phyloP scores from a whole-genome alignment of 2,888 invertebrate genomes.

The Eupithecia pulchellata region DNA sequence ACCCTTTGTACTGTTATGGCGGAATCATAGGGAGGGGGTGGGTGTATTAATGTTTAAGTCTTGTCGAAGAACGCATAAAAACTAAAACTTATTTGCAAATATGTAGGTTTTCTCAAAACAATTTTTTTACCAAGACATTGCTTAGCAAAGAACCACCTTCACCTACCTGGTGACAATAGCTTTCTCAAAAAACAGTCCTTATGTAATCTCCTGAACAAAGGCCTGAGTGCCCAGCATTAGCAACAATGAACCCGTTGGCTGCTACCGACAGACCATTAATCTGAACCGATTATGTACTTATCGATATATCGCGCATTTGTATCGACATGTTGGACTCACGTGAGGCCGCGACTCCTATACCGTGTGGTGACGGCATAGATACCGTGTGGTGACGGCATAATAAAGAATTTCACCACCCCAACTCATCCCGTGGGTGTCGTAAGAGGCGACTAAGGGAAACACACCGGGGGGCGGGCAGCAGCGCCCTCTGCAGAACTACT shows the following conservation, averaged over 20 bases:
- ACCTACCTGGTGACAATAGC: neutral
- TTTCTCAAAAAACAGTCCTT: constrained; percentile 3
- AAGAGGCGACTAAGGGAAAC: too few species aligned
- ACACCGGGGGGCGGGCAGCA: too few species aligned
- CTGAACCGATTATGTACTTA: constrained; percentile 44
- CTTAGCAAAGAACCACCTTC: neutral
- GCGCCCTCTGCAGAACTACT: too few species aligned
- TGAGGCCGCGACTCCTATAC: neutral
- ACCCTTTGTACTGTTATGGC: neutral
- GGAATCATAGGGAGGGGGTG: too few species aligned
- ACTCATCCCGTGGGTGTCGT: too few species aligned
- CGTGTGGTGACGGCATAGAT: too few species aligned
- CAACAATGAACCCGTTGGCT: constrained; percentile 35
- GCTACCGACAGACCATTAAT: constrained; percentile 46
- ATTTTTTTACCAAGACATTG: neutral
- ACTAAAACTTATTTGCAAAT: neutral
- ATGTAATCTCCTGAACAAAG: constrained; percentile 5
- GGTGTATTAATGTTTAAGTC: too few species aligned
- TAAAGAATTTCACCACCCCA: too few species aligned
- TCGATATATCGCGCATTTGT: constrained; percentile 26
- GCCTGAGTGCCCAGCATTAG: constrained; percentile 11
- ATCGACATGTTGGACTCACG: neutral
- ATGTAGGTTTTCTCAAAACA: too few species aligned
- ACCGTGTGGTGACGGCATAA: too few species aligned
- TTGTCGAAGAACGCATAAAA: neutral